Evolutionary conservation across 2,888 invertebrate genomes (phyloP).

Genomic region (Agrotis clavis): DNA sequence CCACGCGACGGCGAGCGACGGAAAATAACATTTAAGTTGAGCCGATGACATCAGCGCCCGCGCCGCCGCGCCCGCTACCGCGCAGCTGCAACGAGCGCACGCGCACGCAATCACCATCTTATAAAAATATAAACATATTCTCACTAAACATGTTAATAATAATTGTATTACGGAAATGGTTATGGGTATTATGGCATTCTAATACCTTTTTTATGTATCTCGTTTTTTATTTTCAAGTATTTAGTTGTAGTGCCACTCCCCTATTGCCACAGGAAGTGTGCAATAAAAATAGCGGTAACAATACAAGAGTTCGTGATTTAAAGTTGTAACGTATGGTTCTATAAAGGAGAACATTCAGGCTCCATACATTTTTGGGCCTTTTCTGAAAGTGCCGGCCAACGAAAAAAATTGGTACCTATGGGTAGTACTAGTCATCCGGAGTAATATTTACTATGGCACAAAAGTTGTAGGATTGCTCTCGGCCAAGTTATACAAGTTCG

Average conservation of each 20-base stretch:
- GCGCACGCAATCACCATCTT: constrained; percentile 73
- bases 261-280: constrained; percentile 46
- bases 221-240: constrained; percentile 39
- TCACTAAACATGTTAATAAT: constrained; percentile 47
- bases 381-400: no score
- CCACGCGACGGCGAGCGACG: constrained; percentile 85
- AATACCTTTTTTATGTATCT: constrained; percentile 15
- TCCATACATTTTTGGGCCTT: no score
- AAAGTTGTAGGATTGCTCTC: no score
- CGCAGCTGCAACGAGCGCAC: constrained; percentile 73
- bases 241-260: constrained; percentile 41
- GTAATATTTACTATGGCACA: no score
- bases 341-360: no score
- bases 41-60: constrained; percentile 89
- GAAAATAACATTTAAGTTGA: constrained; percentile 88
- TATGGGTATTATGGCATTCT: constrained; percentile 22
- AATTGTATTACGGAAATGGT: constrained; percentile 43
- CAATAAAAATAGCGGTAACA: constrained; percentile 45
- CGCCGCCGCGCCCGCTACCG: constrained; percentile 84
- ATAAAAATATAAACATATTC: constrained; percentile 58
- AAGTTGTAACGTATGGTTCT: constrained; percentile 28
- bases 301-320: constrained; percentile 25
- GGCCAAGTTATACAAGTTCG: no score
- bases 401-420: no score
- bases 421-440: no score